phyloP scores from a whole-genome alignment of 2,888 invertebrate genomes.

The Acrobasis consociella region DNA sequence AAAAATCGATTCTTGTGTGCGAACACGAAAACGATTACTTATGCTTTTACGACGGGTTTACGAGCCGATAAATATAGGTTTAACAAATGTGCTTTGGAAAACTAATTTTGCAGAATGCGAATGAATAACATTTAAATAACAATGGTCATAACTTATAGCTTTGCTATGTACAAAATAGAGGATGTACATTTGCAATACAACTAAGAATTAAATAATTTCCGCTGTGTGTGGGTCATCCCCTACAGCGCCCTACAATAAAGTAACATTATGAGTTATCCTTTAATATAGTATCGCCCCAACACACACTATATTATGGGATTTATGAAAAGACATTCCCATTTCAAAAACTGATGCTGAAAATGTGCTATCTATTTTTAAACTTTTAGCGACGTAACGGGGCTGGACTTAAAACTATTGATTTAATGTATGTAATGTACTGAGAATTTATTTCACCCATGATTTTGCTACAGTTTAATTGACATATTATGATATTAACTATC shows the following conservation, averaged over 20 bases:
- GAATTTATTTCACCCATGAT: too few species aligned
- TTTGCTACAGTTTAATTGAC: too few species aligned
- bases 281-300: conserved; percentile 10
- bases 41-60: not conserved
- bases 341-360: not conserved
- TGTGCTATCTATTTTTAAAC: not conserved
- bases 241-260: conserved; percentile 4
- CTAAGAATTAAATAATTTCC: not conserved
- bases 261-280: conserved; percentile 11
- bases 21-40: conserved; percentile 3
- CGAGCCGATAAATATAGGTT: conserved; percentile 4
- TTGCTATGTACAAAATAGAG: not conserved
- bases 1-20: conserved; percentile 1
- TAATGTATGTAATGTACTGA: not conserved
- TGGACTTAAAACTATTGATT: not conserved
- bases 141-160: not conserved
- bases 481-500: too few species aligned
- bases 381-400: not conserved
- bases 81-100: not conserved
- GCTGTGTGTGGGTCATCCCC: not conserved
- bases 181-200: not conserved
- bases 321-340: not conserved
- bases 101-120: conserved; percentile 12
- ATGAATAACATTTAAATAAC: conserved; percentile 1
- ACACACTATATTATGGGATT: conserved; percentile 13